phyloP scores from a whole-genome alignment of 2,113 vertebrate genomes.

The Paradoxurus hermaphroditus region DNA sequence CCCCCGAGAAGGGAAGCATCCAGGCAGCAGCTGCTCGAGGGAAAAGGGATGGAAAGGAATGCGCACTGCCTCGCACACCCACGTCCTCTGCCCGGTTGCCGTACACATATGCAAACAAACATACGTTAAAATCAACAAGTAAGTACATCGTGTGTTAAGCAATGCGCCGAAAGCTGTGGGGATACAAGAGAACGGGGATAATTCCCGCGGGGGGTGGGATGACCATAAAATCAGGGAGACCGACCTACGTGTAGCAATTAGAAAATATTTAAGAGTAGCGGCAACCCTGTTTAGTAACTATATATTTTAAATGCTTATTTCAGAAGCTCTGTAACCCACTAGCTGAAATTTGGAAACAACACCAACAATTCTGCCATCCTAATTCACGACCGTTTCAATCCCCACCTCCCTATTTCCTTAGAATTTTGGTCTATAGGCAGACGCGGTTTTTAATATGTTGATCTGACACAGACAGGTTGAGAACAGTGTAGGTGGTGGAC shows the following conservation, averaged over 20 bases:
- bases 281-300: background rate
- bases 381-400: background rate
- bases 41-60: conserved; percentile 33
- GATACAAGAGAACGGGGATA: background rate
- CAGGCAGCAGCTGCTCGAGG: conserved; percentile 56
- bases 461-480: background rate
- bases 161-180: conserved; percentile 20
- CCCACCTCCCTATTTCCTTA: background rate
- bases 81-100: background rate
- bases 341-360: background rate
- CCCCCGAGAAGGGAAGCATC: background rate
- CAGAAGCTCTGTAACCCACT: background rate
- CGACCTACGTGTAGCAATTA: background rate
- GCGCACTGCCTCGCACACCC: background rate
- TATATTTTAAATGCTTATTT: conserved; percentile 25
- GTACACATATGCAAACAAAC: conserved; percentile 28
- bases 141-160: conserved; percentile 19
- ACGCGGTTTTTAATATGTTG: background rate
- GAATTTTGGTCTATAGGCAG: background rate
- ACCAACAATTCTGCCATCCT: background rate
- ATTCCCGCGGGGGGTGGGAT: background rate
- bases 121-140: conserved; percentile 59
- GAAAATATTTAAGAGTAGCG: background rate
- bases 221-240: conserved; percentile 15
- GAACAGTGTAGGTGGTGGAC: background rate